Evolutionary conservation across 2,797 vertebrate genomes (phyloP).

Genomic region (Coregonus sp.): DNA sequence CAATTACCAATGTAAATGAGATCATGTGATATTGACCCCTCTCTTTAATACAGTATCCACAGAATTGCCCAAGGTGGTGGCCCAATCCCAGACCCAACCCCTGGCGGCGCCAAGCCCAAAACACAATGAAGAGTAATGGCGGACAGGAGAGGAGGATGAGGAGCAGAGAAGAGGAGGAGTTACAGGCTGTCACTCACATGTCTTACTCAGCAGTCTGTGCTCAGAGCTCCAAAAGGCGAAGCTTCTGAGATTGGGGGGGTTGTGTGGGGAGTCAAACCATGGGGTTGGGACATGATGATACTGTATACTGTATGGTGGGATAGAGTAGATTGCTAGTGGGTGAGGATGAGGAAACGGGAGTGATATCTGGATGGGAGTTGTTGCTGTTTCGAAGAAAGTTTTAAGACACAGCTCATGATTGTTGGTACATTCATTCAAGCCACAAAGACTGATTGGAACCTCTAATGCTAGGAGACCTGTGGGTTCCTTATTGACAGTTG

Average conservation of each 20-base stretch:
- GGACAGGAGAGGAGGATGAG: conserved; percentile 26
- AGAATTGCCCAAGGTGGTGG: conserved; percentile 75
- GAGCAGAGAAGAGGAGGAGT: conserved; percentile 47
- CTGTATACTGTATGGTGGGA: conserved; percentile 49
- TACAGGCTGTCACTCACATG: conserved; percentile 75
- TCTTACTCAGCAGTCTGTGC: conserved; percentile 74
- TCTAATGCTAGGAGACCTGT: conserved; percentile 24
- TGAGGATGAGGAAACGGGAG: conserved; percentile 40
- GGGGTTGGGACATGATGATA: conserved; percentile 50
- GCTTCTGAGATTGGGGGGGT: conserved; percentile 41
- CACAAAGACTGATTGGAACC: conserved; percentile 36
- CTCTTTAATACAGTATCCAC: conserved; percentile 59
- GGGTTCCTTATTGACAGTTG: conserved; percentile 34
- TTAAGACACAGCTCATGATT: neutral
- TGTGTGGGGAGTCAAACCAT: conserved; percentile 29
- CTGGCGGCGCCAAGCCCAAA: conserved; percentile 79
- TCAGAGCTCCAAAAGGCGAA: conserved; percentile 45
- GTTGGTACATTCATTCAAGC: no score
- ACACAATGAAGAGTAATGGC: conserved; percentile 61
- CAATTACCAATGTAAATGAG: neutral
- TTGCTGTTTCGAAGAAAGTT: conserved; percentile 32
- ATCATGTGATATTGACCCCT: conserved; percentile 1
- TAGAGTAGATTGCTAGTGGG: conserved; percentile 28
- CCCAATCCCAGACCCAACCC: conserved; percentile 69
- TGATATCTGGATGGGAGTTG: conserved; percentile 47